A percentile compares a stretch with the other conserved stretches of the same genome.
These are phyloP conservation scores for Alouatta palliata DNA, from an alignment of 2,113 vertebrate species.

Conservation along the genomic window DNA sequence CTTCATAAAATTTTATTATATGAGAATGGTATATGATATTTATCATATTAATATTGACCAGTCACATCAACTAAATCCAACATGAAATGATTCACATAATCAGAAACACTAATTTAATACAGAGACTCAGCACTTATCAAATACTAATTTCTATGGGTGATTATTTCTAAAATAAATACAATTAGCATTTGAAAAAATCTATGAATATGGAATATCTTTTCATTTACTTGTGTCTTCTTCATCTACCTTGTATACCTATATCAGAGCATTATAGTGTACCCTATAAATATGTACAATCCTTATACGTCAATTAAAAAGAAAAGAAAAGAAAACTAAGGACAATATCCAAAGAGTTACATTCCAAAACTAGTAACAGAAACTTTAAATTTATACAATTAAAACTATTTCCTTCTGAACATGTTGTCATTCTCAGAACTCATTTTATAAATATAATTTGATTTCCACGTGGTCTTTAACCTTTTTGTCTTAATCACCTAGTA, in stretches of 20 bases:
- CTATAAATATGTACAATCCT: not conserved
- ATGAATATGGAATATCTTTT: not conserved
- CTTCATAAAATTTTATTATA: slow-evolving; percentile 21
- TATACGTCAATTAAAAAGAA: not conserved
- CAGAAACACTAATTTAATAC: not conserved
- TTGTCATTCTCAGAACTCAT: not conserved
- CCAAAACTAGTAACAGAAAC: not conserved
- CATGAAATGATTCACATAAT: slow-evolving; percentile 2
- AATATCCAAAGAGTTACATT: not conserved
- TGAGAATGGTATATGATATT: not conserved
- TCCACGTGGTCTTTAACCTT: not conserved
- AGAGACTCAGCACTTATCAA: not conserved
- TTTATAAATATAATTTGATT: slow-evolving; percentile 2
- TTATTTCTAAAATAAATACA: not conserved
- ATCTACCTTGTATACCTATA: not conserved
- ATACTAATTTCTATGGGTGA: not conserved
- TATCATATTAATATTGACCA: slow-evolving; percentile 40
- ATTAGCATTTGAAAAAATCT: not conserved
- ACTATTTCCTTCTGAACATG: not conserved
- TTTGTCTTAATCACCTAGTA: not conserved
- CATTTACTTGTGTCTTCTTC: not conserved
- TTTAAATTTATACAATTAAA: not conserved
- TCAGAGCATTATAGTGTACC: not conserved
- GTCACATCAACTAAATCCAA: slow-evolving; percentile 16
- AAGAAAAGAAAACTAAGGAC: not conserved